Evolutionary conservation across 2,888 invertebrate species (phyloP).

Genomic region (Melanchra persicariae): DNA sequence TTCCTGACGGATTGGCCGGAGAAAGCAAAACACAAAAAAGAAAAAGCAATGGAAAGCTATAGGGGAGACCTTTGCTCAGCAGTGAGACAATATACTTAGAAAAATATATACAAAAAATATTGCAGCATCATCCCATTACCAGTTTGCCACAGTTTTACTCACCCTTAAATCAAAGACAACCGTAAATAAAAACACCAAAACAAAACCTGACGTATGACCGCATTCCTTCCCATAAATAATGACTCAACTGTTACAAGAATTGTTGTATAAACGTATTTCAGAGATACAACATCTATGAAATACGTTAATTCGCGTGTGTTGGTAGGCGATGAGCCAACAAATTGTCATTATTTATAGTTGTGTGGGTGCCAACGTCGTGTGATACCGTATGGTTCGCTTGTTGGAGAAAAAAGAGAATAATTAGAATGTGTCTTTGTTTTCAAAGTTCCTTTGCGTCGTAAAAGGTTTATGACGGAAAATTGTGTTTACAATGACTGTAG

Average conservation of each 20-base stretch:
- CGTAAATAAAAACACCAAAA: constrained; percentile 28
- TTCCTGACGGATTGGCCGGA: no score
- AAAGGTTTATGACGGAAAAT: constrained; percentile 5
- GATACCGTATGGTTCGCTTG: constrained; percentile 39
- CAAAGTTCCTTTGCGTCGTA: background rate
- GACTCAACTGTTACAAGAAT: constrained; percentile 52
- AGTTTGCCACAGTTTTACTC: background rate
- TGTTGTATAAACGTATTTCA: constrained; percentile 11
- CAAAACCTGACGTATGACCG: constrained; percentile 30
- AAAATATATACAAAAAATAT: background rate
- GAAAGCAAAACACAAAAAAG: no score
- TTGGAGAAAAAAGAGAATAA: constrained; percentile 39
- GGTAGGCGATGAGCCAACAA: constrained; percentile 65
- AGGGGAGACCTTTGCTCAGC: no score
- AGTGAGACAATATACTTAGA: no score
- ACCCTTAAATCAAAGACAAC: constrained; percentile 2
- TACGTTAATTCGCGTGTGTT: constrained; percentile 58
- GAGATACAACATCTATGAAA: constrained; percentile 25
- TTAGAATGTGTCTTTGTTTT: constrained; percentile 30
- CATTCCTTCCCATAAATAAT: constrained; percentile 45
- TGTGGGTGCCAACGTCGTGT: constrained; percentile 59
- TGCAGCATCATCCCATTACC: background rate
- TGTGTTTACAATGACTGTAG: background rate
- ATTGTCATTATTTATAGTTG: constrained; percentile 63
- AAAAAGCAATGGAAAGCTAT: no score